These are phyloP conservation scores for Eupithecia pulchellata DNA, from an alignment of 2,888 invertebrate species.

Conservation along the genomic window DNA sequence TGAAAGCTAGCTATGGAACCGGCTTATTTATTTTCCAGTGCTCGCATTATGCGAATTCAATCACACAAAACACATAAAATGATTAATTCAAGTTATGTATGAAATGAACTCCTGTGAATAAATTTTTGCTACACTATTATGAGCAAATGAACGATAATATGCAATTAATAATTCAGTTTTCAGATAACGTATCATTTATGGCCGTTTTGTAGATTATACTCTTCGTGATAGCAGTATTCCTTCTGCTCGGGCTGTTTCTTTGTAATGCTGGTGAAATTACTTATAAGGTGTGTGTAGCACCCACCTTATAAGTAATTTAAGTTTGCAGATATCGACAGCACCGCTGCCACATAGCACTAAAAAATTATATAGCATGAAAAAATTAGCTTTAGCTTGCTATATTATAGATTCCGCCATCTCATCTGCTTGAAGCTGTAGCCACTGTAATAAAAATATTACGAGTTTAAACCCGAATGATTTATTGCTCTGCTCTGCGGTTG, in stretches of 20 bases:
- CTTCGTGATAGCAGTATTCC: slow-evolving; percentile 69
- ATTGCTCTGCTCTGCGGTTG: neutral
- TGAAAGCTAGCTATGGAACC: neutral
- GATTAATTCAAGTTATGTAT: neutral
- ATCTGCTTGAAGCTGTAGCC: neutral
- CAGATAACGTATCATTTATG: slow-evolving; percentile 64
- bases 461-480: neutral
- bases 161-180: slow-evolving; percentile 56
- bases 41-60: slow-evolving; percentile 21
- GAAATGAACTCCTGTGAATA: slow-evolving; percentile 4
- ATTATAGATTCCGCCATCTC: neutral
- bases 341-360: no score
- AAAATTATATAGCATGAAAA: neutral
- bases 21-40: slow-evolving; percentile 16
- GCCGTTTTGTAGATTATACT: slow-evolving; percentile 70
- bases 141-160: neutral
- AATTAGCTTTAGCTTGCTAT: neutral
- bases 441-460: neutral
- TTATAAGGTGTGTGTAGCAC: slow-evolving; percentile 68
- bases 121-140: neutral
- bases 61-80: slow-evolving; percentile 24
- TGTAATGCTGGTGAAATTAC: slow-evolving; percentile 81
- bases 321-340: neutral
- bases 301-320: no score
- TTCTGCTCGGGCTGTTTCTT: slow-evolving; percentile 71